Evolutionary conservation across 2,797 vertebrate species (phyloP), one percentile per base, ranked within the genome.

Genomic region (Hirundo rustica): DNA sequence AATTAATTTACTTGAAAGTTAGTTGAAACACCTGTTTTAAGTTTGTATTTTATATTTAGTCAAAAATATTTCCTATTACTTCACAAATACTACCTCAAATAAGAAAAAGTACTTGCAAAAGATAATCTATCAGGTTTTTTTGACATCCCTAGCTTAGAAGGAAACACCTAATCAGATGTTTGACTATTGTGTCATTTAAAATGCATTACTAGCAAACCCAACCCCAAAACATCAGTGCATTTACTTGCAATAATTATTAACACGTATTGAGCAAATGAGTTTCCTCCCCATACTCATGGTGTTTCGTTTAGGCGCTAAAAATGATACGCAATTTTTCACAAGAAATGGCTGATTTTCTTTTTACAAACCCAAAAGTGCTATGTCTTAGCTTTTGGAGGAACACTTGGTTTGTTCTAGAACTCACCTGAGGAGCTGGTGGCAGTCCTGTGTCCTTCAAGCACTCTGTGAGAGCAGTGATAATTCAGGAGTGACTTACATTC

Each of bases 41-140:
- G 51, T 67, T 66, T 92, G 80, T 5, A n/a, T 62, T 77, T 94
- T 67, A 51, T 85, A 67, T 74, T 90, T 92, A 95, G 77, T 71
- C 20, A 66, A 94, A 93, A 88, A 66, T 78, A 92, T 64, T 86
- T 88, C 51, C 64, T 90, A 88, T 91, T 71, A 93, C 70, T 85
- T 89, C 88, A 94, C 91, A 93, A 89, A 96, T 79, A 70, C 92
- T 87, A 93, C 93, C 76, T 54, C 90, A 85, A 92, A 54, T 70
- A 73, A 92, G 64, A 88, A 84, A 91, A 95, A 62, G 78, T 85
- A 85, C 73, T 95, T 92, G 79, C 19, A 88, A 66, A 81, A 88
- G 42, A 84, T 89, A 87, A 88, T 30, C 82, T 78, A 94, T 45
- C 70, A 81, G 71, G 92, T 57, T 90, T 87, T 75, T 82, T 61